Conservation (phyloP, 2,113 vertebrate species). For the Lanius collurio region DNA sequence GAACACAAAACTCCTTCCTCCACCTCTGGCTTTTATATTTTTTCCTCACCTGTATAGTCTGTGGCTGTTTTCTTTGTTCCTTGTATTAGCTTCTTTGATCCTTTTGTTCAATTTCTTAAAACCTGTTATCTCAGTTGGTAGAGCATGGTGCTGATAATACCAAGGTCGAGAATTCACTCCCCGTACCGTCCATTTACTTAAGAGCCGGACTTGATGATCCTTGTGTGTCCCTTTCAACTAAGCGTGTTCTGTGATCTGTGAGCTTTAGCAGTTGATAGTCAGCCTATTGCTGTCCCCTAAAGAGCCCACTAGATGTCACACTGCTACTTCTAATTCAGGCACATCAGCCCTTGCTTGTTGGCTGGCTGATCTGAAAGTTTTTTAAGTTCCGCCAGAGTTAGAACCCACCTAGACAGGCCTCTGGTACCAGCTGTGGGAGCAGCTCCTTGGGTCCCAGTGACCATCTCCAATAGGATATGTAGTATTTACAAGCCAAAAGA, state of each 20-base stretch:
- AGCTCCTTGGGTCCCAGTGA: not conserved
- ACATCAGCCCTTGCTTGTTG: not conserved
- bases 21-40: not conserved
- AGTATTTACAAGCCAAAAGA: not conserved
- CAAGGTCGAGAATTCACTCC: conserved; percentile 57
- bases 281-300: not conserved
- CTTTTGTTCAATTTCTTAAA: not conserved
- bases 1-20: not conserved
- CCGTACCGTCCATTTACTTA: not conserved
- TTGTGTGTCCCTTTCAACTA: not conserved
- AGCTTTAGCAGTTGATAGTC: not conserved
- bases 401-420: not conserved
- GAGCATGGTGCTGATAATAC: conserved; percentile 9
- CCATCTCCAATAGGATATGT: not conserved
- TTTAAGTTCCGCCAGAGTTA: not conserved
- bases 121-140: not conserved
- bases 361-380: not conserved
- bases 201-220: not conserved
- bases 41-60: not conserved
- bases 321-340: not conserved
- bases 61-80: not conserved
- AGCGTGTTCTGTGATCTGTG: not conserved
- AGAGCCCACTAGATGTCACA: conserved; percentile 44
- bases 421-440: not conserved
- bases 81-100: not conserved